Evolutionary conservation across 1,140 invertebrate species (phyloP), one percentile per base, ranked within the genome.

Genomic region (Philopotamus ludificatus): DNA sequence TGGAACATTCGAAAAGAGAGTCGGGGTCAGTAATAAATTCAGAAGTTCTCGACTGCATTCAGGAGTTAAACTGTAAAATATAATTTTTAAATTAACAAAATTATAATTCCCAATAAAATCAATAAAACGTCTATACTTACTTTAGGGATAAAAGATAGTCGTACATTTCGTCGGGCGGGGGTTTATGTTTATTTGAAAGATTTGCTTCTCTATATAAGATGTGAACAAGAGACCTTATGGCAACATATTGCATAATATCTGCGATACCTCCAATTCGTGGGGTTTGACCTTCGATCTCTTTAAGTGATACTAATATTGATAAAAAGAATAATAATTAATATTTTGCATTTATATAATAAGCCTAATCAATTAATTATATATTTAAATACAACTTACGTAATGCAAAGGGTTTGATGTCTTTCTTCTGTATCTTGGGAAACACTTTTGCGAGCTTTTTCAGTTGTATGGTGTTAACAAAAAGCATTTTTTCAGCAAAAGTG

Each of bases 401-500:
- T 4, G 44, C 42, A 47, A 47, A 60, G 10, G 57, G 57, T 47
- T 47, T 60, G 10, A 60, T 45, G 28, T 60, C 57, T 26, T 60
- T 60, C 16, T 60, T 60, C 15, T 47, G 42, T 28, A 60, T 21
- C 8, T 60, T 60, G 1, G 57, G 57, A 47, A 25, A 60, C 21
- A 28, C 22, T 60, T 60, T 45, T 3, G 15, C 41, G 16, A 60
- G 47, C 12, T 60, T 60, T 18, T 60, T 47, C n/a, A 60, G 20
- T 26, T 60, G 57, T 2, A 42, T 47, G 26, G 57, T 60, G 12
- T 60, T 42, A 28, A 60, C 57, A 22, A 60, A 60, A 2, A 60
- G 42, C 57, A 60, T 60, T 47, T 60, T 60, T 60, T 60, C 57
- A 9, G 57, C 25, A 28, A 60, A 60, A 16, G 57, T 60, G 34